phyloP scores from a whole-genome alignment of 2,888 invertebrate species.

The Achlya flavicornis region DNA sequence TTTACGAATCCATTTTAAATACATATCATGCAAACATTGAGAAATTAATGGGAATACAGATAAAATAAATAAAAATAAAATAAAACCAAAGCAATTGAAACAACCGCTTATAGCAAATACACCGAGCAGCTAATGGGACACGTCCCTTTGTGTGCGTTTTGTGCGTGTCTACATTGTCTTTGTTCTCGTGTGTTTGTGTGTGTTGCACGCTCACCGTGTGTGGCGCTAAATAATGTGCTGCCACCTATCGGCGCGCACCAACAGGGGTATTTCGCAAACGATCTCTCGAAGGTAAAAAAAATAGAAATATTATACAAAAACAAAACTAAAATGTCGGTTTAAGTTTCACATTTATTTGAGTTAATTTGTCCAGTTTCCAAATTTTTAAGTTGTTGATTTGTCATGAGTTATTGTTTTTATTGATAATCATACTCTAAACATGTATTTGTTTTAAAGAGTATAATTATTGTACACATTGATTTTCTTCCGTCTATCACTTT shows the following conservation, averaged over 20 bases:
- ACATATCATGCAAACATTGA: conserved; percentile 29
- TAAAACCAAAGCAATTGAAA: conserved; percentile 19
- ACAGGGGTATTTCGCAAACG: conserved; percentile 97
- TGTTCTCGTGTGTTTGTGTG: conserved; percentile 85
- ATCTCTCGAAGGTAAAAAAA: conserved; percentile 96
- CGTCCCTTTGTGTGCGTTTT: conserved; percentile 79
- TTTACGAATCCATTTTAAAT: conserved; percentile 38
- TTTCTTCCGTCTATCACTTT: conserved; percentile 74
- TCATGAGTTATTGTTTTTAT: conserved; percentile 65
- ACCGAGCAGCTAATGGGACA: conserved; percentile 75
- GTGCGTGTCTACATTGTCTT: conserved; percentile 84
- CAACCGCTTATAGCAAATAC: conserved; percentile 80
- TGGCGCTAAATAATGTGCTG: conserved; percentile 80
- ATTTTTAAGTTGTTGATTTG: conserved; percentile 55
- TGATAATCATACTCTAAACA: conserved; percentile 66
- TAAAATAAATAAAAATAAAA: conserved; percentile 19
- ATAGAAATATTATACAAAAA: conserved; percentile 73
- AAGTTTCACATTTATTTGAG: conserved; percentile 62
- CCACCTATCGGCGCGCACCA: conserved; percentile 80
- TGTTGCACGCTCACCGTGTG: conserved; percentile 85
- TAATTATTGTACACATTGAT: conserved; percentile 63
- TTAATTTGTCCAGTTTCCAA: conserved; percentile 57
- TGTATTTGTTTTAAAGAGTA: conserved; percentile 51
- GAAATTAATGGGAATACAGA: conserved; percentile 31
- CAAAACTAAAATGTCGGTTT: conserved; percentile 72